Conservation (phyloP, 2,888 invertebrate genomes). For the Zelleria hepariella region DNA sequence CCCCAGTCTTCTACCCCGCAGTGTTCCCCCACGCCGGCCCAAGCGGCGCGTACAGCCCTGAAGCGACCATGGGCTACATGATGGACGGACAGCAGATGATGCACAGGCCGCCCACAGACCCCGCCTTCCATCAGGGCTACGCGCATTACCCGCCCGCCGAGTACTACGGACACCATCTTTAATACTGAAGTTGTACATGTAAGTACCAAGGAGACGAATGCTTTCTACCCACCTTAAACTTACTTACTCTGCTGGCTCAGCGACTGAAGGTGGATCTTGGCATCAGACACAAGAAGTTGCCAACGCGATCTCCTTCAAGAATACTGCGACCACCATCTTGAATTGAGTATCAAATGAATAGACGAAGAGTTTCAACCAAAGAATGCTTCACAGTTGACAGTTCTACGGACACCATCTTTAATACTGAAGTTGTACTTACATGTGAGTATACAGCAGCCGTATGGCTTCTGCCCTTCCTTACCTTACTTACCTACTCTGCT, state of each 20-base stretch:
- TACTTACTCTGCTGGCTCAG: too few species aligned
- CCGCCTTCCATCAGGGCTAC: slow-evolving; percentile 95
- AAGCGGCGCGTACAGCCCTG: slow-evolving; percentile 96
- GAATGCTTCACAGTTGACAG: too few species aligned
- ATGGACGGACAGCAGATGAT: slow-evolving; percentile 98
- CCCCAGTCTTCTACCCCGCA: slow-evolving; percentile 71
- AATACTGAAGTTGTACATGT: slow-evolving; percentile 70
- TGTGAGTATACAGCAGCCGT: slow-evolving; percentile 40
- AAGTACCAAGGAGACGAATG: slow-evolving; percentile 26
- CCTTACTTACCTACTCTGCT: too few species aligned
- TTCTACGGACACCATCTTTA: slow-evolving; percentile 96
- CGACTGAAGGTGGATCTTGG: too few species aligned
- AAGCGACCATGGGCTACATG: slow-evolving; percentile 97
- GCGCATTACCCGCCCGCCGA: slow-evolving; percentile 90
- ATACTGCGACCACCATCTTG: too few species aligned
- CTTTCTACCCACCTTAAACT: background rate
- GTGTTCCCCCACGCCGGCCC: slow-evolving; percentile 96
- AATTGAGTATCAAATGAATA: too few species aligned
- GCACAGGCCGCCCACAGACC: slow-evolving; percentile 94
- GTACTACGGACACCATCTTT: slow-evolving; percentile 96
- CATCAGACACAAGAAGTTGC: too few species aligned
- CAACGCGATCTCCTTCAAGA: too few species aligned
- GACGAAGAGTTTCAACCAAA: too few species aligned
- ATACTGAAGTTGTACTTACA: slow-evolving; percentile 66
- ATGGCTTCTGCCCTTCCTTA: background rate